A percentile compares a stretch with the other conserved stretches of the same genome.
These are phyloP conservation scores for Leptodactylus fuscus DNA, from an alignment of 2,113 vertebrate genomes.

Conservation along the genomic window DNA sequence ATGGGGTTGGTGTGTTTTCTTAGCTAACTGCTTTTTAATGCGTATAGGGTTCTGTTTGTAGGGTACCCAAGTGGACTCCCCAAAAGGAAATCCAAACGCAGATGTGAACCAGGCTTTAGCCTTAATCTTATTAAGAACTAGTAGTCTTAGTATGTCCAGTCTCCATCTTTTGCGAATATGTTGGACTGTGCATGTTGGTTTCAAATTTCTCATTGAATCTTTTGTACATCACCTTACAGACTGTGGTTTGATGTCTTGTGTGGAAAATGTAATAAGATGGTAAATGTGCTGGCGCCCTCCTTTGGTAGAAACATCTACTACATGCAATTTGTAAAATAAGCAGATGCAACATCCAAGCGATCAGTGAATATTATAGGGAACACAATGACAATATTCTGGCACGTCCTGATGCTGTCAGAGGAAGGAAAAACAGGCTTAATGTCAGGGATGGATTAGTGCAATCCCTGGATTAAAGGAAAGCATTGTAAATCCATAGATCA, in stretches of 20 bases:
- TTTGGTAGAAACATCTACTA: background rate
- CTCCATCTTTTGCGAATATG: no score
- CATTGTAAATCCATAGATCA: background rate
- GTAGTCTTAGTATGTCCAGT: no score
- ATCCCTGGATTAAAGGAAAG: background rate
- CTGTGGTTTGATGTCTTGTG: background rate
- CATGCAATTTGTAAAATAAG: background rate
- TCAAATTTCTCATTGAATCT: no score
- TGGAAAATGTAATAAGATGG: background rate
- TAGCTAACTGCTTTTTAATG: no score
- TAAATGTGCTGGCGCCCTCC: background rate
- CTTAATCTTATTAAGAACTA: no score
- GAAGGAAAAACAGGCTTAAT: conserved; percentile 21
- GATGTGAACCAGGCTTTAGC: no score
- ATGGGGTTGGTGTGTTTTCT: no score
- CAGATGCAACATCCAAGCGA: background rate
- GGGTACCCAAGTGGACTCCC: no score
- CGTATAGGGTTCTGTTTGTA: no score
- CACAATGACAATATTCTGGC: background rate
- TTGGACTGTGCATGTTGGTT: no score
- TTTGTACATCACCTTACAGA: no score
- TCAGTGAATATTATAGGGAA: background rate
- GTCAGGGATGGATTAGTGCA: background rate
- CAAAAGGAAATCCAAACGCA: no score
- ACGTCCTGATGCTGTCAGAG: conserved; percentile 2